Conservation (phyloP, 2,113 vertebrate species). For the Fregata magnificens region DNA sequence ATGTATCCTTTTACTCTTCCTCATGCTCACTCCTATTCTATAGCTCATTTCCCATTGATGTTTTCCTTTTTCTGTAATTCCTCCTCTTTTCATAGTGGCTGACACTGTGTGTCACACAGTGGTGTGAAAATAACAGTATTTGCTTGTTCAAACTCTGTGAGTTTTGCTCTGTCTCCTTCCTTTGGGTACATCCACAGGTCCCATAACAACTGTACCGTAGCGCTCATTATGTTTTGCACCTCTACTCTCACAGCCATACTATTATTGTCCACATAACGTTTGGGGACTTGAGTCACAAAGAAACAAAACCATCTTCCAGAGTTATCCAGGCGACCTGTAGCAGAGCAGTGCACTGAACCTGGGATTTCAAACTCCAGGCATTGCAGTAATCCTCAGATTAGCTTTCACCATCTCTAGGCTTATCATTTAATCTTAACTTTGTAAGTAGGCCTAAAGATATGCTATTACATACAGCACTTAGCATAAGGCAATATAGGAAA, state of each 20-base stretch:
- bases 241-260: neutral
- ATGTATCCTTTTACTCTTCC: neutral
- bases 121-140: neutral
- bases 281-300: neutral
- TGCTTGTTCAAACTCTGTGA: neutral
- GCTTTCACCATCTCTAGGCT: neutral
- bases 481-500: neutral
- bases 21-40: neutral
- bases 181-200: neutral
- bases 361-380: neutral
- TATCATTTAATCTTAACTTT: neutral
- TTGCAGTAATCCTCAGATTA: neutral
- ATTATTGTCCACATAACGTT: neutral
- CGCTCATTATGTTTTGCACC: neutral
- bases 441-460: neutral
- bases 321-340: neutral
- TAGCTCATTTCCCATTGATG: neutral
- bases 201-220: neutral
- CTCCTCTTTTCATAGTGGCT: neutral
- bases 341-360: neutral
- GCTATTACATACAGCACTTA: neutral
- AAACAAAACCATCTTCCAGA: neutral
- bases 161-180: neutral
- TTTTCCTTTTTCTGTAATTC: neutral
- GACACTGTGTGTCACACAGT: no score